phyloP scores from a whole-genome alignment of 2,113 vertebrate genomes.

The Platichthys stellatus region DNA sequence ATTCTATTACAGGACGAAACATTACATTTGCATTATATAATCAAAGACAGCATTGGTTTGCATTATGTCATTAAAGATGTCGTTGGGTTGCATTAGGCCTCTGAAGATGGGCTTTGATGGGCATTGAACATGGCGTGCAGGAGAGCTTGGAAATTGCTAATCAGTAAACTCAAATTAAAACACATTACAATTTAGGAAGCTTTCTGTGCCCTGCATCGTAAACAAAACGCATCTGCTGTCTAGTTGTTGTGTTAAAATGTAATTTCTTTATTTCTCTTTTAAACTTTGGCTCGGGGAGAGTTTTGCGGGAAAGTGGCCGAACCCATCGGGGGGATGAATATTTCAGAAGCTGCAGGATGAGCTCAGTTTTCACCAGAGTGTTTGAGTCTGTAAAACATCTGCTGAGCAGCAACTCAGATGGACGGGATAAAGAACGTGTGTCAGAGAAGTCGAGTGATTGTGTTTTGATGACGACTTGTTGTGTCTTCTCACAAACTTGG shows the following conservation, averaged over 20 bases:
- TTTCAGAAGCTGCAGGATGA: slow-evolving; percentile 38
- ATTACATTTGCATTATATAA: slow-evolving; percentile 79
- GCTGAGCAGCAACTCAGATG: no score
- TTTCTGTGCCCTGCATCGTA: slow-evolving; percentile 5
- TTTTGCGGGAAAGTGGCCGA: slow-evolving; percentile 24
- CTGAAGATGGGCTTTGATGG: slow-evolving; percentile 53
- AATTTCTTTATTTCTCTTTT: not conserved
- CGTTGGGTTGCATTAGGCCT: slow-evolving; percentile 65
- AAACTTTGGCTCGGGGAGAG: slow-evolving; percentile 4
- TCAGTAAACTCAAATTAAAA: slow-evolving; percentile 65
- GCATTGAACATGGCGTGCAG: slow-evolving; percentile 56
- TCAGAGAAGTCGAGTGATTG: no score
- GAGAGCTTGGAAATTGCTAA: slow-evolving; percentile 37
- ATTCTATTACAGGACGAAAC: slow-evolving; percentile 73
- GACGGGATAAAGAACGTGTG: no score
- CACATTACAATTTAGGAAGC: slow-evolving; percentile 37
- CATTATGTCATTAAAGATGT: slow-evolving; percentile 75
- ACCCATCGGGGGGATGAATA: slow-evolving; percentile 29
- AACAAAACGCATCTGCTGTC: slow-evolving; percentile 6
- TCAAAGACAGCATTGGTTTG: slow-evolving; percentile 70
- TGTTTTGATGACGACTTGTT: no score
- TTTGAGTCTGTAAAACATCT: not conserved
- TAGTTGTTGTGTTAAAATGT: slow-evolving; percentile 13
- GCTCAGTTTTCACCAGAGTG: slow-evolving; percentile 1
- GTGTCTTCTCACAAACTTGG: not conserved